These are phyloP conservation scores for Dasyurus viverrinus DNA, from an alignment of 2,113 vertebrate genomes.

Conservation along the genomic window DNA sequence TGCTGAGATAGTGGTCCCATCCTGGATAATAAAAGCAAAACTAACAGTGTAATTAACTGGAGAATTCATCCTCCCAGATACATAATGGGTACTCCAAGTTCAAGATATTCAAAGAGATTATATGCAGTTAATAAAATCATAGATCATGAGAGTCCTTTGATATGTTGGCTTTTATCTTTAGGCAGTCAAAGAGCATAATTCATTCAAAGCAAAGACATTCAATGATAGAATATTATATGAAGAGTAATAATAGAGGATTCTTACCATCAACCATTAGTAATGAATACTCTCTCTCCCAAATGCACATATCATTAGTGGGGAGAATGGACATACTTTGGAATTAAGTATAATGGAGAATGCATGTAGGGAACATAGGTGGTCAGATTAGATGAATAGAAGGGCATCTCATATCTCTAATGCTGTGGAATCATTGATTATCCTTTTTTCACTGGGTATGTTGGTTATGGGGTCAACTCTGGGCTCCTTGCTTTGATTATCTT, in stretches of 20 bases:
- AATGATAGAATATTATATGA: background rate
- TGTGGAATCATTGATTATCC: background rate
- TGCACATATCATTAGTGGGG: background rate
- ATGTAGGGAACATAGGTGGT: background rate
- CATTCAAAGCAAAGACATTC: background rate
- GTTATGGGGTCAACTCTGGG: background rate
- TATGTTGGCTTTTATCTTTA: background rate
- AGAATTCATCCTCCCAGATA: background rate
- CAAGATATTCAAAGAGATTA: background rate
- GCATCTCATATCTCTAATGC: background rate
- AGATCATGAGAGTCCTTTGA: background rate
- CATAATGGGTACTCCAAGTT: background rate
- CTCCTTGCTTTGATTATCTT: background rate
- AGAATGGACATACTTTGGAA: background rate
- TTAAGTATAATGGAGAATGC: background rate
- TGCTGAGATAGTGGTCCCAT: background rate
- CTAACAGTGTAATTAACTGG: background rate
- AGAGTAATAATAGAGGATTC: background rate
- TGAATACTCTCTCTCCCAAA: background rate
- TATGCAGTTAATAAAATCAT: background rate
- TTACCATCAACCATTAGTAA: background rate
- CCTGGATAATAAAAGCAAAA: background rate
- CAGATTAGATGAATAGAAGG: background rate
- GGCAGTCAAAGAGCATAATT: background rate
- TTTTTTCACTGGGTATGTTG: background rate